These are phyloP conservation scores for Microplitis mediator DNA, from an alignment of 1,140 invertebrate genomes.

Conservation along the genomic window DNA sequence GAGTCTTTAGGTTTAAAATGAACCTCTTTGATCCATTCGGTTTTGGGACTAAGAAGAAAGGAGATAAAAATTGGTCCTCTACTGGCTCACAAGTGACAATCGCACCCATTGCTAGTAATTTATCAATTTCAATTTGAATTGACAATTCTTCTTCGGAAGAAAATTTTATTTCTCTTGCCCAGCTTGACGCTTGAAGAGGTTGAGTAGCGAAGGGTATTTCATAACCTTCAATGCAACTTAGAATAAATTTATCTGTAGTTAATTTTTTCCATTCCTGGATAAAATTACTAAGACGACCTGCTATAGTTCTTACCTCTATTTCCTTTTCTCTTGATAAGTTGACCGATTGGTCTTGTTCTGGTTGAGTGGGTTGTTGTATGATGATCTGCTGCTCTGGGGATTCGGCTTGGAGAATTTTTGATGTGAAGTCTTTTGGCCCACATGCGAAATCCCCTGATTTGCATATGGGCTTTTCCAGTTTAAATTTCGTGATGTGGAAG, in stretches of 20 bases:
- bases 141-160: neutral
- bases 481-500: neutral
- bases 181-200: neutral
- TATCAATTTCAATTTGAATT: neutral
- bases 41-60: neutral
- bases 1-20: neutral
- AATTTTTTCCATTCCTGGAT: neutral
- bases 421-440: slow-evolving; percentile 5
- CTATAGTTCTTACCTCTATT: neutral
- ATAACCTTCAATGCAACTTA: neutral
- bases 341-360: neutral
- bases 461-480: slow-evolving; percentile 18
- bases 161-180: neutral
- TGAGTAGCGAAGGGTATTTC: neutral
- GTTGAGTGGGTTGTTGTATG: slow-evolving; percentile 5
- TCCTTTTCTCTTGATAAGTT: neutral
- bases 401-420: slow-evolving; percentile 2
- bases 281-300: slow-evolving; percentile 18
- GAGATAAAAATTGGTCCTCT: neutral
- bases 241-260: neutral
- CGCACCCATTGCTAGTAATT: neutral
- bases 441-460: slow-evolving; percentile 9
- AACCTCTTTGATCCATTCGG: neutral
- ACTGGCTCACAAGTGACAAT: neutral
- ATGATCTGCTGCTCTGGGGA: neutral